Evolutionary conservation across 2,888 invertebrate genomes (phyloP), one percentile per base, ranked within the genome.

Genomic region (Diarsia dahlii): DNA sequence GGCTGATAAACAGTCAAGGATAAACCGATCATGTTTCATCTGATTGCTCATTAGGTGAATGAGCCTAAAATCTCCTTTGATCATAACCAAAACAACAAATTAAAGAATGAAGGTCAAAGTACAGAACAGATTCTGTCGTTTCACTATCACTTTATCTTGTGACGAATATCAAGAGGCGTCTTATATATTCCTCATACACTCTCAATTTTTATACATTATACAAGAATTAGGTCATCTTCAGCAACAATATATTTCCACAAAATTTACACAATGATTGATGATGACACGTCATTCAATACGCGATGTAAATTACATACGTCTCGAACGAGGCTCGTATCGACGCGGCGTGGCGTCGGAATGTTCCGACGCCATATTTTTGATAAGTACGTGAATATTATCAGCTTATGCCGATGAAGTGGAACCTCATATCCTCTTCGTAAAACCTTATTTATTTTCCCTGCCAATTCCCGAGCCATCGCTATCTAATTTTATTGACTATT

Each of bases 401-500:
- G 91, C 88, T 91, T 90, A 92, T 88, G 80, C 85, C 87, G 78
- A 86, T 88, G 87, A 91, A 91, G 89, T 90, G 87, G 87, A 89
- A 90, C 89, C 90, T 91, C 89, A 91, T 91, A 91, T 91, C 88
- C 89, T 89, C 85, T 87, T 82, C 82, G 88, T 89, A 89, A 90
- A 92, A 90, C 90, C 89, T 91, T 92, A 92, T 92, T 92, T 93
- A 92, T 93, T 92, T 91, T 92, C 91, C 90, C 91, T 89, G 89
- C 89, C 93, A 92, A 92, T 93, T 93, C 92, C 91, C 90, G 90
- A 90, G 87, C 92, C 91, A 91, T 91, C 90, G 91, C 90, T 92
- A 94, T 94, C 93, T 95, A 94, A 94, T 94, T 95, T 95, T 95
- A 95, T 95, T 94, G 95, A 93, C 93, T 94, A 95, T 95, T 95